Base-by-base conservation (phyloP, 2,113 vertebrate genomes). In the Halcyon malimbica region DNA sequence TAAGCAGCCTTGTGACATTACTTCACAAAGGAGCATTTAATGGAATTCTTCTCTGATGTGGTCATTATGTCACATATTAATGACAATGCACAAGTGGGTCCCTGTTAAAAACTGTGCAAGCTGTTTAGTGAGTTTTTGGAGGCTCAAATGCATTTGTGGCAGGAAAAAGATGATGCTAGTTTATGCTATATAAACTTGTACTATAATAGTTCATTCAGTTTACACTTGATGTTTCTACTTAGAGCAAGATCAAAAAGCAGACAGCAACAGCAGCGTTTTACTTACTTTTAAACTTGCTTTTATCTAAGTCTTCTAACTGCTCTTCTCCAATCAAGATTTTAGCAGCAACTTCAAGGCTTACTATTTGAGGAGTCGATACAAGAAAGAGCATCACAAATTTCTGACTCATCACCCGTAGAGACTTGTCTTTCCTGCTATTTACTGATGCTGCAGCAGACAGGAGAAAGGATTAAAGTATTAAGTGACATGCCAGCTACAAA, bases 201-300 rank as follows among this genome's bases (percentile, higher is more conserved):
- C 21, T 29, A 7, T 13, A 57, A 59, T 16, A 64, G 39, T 37
- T 83, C 3, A 46, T 62, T 80, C 44, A 87, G 60, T 31, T 89
- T 63, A n/a, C 11, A 2, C 10, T 50, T 74, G 46, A 11, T 64
- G 28, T 16, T 48, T 51, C 35, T 50, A 5, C 42, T 87, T 44
- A 77, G 41, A 63, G 13, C 4, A 25, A 53, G 48, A 82, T 65
- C 57, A 42, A 77, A 82, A 64, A 59, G 64, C 29, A 90, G 69
- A 39, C 28, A 64, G 20, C 57, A 59, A 46, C 1, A 25, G 75
- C 16, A 65, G 51, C 39, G 5, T 44, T 77, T 76, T 81, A 97
- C 99, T 99, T 98, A 99, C 99, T 99, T 98, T 99, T 99, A 96
- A 99, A 99, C 96, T 99, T 99, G 98, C 98, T 99, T 98, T 99